Evolutionary conservation across 2,888 invertebrate species (phyloP), one percentile per base, ranked within the genome.

Genomic region (Gymnosoma rotundatum): DNA sequence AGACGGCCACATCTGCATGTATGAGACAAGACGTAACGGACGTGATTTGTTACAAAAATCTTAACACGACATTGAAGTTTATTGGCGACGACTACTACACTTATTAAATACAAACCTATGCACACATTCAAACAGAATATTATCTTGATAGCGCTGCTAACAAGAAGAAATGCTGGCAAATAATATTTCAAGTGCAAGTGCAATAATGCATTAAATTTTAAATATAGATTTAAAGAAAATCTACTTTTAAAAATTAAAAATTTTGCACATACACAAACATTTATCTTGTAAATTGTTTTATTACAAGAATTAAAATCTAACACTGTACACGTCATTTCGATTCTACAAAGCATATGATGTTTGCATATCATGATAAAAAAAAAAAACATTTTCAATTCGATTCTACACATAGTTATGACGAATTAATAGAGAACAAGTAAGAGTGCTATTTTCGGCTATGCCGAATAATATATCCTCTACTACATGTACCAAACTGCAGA

Each of bases 31-130:
- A 69, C 63, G 52, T 69, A 81, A 84, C 78, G 78, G 78, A 84
- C 78, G 84, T 84, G 81, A 81, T 81, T 81, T 81, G 78, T 81
- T 84, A 70, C 64, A 76, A 64, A 81, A 63, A 70, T 81, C 74
- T 78, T 78, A 74, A 84, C 73, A 78, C 69, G 84, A 81, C 84
- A 84, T 84, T 81, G 84, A 84, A 84, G 78, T 81, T 84, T 70
- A 64, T 73, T 67, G 58, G 63, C 73, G 60, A 78, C 67, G 67
- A 78, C 56, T 58, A 21, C 45, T 52, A 61, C 25, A 58, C 38
- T 66, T 58, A 50, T 67, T 61, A 50, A 60, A 61, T 9, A 12
- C 58, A 66, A 48, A 50, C 67, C 52, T 42, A 42, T 42, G 42
- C 12, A 50, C 42, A 75, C 25, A 73, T 42, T 0, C 12, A 48